A percentile compares a stretch with the other conserved stretches of the same genome.
These are phyloP conservation scores for Danaus chrysippus DNA, from an alignment of 2,888 invertebrate genomes.

Conservation along the genomic window DNA sequence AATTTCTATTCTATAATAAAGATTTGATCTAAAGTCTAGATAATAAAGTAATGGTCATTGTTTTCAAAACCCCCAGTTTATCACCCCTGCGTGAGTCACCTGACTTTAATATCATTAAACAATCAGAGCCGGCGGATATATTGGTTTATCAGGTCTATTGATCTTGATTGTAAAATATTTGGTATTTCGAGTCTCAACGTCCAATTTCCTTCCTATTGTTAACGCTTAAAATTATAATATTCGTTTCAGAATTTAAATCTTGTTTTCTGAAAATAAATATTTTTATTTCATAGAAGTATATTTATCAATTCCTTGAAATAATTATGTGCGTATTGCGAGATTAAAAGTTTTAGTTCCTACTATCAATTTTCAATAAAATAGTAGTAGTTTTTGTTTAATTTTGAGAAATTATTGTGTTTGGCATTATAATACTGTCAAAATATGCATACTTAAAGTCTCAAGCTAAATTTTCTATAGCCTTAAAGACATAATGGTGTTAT, in stretches of 20 bases:
- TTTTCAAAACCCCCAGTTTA: constrained; percentile 34
- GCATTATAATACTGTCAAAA: too few species aligned
- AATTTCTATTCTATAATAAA: neutral
- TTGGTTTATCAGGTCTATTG: constrained; percentile 20
- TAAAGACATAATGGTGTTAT: neutral
- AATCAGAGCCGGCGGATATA: constrained; percentile 17
- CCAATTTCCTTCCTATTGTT: neutral
- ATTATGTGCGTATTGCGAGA: too few species aligned
- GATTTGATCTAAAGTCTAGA: constrained; percentile 34
- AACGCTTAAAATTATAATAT: neutral
- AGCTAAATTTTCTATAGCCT: neutral
- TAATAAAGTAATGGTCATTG: constrained; percentile 37
- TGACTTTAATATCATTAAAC: constrained; percentile 24
- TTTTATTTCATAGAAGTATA: neutral
- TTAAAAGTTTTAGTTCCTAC: too few species aligned
- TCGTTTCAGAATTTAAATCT: neutral
- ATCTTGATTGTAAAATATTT: constrained; percentile 23
- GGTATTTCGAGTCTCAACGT: neutral
- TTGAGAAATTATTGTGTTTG: too few species aligned
- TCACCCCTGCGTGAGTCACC: constrained; percentile 39
- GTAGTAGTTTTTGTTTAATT: too few species aligned
- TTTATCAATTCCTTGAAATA: too few species aligned
- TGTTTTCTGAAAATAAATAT: neutral
- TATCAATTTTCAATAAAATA: too few species aligned
- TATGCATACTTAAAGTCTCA: too few species aligned